A percentile compares a stretch with the other conserved stretches of the same genome.
Evolutionary conservation across 2,113 vertebrate genomes (phyloP).

Genomic region (Todiramphus chloris): DNA sequence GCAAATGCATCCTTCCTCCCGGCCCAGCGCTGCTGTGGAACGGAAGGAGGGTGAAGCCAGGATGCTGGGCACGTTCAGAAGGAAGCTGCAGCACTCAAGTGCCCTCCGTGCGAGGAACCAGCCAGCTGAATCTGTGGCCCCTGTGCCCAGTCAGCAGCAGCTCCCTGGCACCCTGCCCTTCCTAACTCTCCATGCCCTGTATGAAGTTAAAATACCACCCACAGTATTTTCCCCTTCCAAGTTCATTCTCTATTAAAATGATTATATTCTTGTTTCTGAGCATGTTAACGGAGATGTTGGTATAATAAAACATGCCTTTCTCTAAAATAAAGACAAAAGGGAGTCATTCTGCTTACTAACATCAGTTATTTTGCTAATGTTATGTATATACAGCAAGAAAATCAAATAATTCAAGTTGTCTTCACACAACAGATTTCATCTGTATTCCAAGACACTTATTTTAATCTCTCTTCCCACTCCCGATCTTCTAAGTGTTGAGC

Average conservation of each 20-base stretch:
- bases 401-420: not conserved
- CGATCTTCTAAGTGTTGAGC: not conserved
- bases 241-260: not conserved
- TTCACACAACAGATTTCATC: slow-evolving; percentile 26
- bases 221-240: not conserved
- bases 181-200: not conserved
- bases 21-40: not conserved
- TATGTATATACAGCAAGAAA: not conserved
- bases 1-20: not conserved
- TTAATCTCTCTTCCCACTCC: slow-evolving; percentile 31
- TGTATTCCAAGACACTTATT: not conserved
- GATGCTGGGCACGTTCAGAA: not conserved
- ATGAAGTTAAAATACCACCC: not conserved
- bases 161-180: not conserved
- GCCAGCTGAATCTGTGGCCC: not conserved
- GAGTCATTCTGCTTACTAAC: not conserved
- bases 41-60: not conserved
- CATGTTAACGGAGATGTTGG: not conserved
- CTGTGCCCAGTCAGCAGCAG: not conserved
- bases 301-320: not conserved
- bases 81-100: not conserved
- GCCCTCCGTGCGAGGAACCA: not conserved
- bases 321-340: not conserved
- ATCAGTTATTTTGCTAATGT: not conserved
- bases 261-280: not conserved